These are phyloP conservation scores for Lacerta agilis DNA, from an alignment of 2,797 vertebrate genomes.

Conservation along the genomic window DNA sequence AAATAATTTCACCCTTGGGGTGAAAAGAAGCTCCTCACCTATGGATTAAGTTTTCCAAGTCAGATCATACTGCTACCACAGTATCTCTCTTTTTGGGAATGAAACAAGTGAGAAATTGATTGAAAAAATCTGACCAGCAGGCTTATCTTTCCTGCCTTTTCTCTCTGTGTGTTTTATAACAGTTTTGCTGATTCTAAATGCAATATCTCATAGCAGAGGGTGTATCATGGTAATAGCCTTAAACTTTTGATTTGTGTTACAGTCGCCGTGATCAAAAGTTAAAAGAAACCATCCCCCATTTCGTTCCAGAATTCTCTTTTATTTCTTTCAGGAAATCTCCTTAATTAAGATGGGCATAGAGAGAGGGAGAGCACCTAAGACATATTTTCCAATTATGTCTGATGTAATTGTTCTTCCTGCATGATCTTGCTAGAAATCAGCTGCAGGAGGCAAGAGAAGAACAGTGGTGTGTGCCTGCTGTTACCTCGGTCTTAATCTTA, in stretches of 20 bases:
- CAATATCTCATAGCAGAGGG: neutral
- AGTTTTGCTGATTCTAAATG: neutral
- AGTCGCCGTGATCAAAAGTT: conserved; percentile 31
- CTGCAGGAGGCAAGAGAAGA: conserved; percentile 41
- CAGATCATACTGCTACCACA: neutral
- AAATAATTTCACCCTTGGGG: no score
- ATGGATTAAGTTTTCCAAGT: neutral
- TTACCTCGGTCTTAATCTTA: conserved; percentile 45
- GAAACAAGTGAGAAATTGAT: neutral
- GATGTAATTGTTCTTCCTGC: conserved; percentile 47
- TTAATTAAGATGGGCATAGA: conserved; percentile 57
- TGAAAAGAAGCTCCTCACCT: no score
- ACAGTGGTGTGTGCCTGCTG: conserved; percentile 37
- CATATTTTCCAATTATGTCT: conserved; percentile 55
- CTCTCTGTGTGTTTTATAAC: neutral
- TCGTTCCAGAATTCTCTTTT: conserved; percentile 42
- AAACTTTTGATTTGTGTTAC: neutral
- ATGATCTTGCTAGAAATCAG: conserved; percentile 36
- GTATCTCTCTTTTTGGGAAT: neutral
- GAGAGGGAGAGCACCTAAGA: conserved; percentile 1
- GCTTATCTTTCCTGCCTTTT: neutral
- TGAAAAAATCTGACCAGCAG: neutral
- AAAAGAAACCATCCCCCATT: neutral
- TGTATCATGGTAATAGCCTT: no score
- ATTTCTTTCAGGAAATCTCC: conserved; percentile 26